Base-by-base conservation (phyloP, 2,888 invertebrate species). In the Drosophila austrosaltans region DNA sequence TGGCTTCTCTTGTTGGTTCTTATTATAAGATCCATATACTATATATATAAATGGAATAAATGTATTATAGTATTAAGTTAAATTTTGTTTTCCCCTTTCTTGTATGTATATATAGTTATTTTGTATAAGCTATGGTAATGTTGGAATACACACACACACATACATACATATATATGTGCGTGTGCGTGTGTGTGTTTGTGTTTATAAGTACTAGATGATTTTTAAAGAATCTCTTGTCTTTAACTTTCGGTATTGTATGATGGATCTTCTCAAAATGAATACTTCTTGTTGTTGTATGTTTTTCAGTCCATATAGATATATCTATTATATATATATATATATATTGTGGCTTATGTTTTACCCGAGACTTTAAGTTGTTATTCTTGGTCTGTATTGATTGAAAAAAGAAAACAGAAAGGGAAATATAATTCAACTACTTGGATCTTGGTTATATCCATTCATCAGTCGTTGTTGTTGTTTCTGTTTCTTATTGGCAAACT, bases 281-380 rank as follows among this genome's bases (percentile, higher is more conserved):
- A 57, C 56, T 57, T 39, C 16, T 16, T 16, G 16, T 30, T 39
- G 20, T n/a, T 22, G 16, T 39, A 28, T 5, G 22, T 4, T 56
- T 56, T 36, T 57, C 57, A 60, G 40, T 67, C 57, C 48, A 42
- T 53, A 42, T 53, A 42, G 54, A 28, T 62, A 53, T 63, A 57
- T 48, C 44, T 39, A 20, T 59, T 53, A 48, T 59, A 59, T 66
- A 53, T 56, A 75, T 66, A 61, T 56, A 54, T 54, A 30, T 53
- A 30, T 6, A 36, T 57, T 25, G 53, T 22, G 53, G 28, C 53
- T 53, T 53, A 30, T 28, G 53, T n/a, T 22, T 48, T 22, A 25
- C 48, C 25, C 48, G 48, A 48, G 48, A 48, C 48, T 48, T 48
- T 10, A 25, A 48, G 22, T 48, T 48, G 48, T 48, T 48, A 25